These are phyloP conservation scores for Thunnus albacares DNA, from an alignment of 2,797 vertebrate genomes.

Conservation along the genomic window DNA sequence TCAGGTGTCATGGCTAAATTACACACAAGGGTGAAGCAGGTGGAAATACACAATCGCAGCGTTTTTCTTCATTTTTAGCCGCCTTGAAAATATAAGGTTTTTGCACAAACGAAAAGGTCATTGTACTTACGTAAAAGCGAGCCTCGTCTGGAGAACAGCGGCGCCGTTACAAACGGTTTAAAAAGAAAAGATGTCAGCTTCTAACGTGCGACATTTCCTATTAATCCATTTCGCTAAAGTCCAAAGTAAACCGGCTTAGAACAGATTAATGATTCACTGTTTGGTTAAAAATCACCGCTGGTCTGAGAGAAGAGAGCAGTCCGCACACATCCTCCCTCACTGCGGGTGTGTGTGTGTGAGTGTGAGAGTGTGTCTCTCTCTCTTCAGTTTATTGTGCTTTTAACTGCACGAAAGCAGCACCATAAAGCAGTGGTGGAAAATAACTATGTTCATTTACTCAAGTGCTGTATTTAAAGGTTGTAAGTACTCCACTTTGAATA, in stretches of 20 bases:
- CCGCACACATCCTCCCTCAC: not conserved
- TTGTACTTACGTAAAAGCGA: slow-evolving; percentile 63
- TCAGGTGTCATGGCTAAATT: fast-evolving
- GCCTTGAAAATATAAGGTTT: no score
- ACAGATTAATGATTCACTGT: not conserved
- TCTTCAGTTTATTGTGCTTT: not conserved
- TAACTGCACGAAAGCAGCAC: not conserved
- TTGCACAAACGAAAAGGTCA: slow-evolving; percentile 41
- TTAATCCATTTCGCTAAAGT: not conserved
- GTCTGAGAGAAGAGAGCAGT: not conserved
- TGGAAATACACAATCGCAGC: no score
- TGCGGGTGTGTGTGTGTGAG: no score
- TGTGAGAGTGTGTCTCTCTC: not conserved
- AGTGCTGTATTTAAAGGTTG: no score
- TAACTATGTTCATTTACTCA: no score
- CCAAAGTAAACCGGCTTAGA: fast-evolving
- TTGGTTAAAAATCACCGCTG: not conserved
- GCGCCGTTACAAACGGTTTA: not conserved
- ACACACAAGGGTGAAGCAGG: fast-evolving
- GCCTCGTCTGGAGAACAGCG: not conserved
- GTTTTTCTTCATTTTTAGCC: no score
- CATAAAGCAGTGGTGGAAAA: not conserved
- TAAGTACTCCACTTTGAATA: no score
- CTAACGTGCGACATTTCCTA: not conserved
- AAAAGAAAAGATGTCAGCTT: slow-evolving; percentile 13